phyloP scores from a whole-genome alignment of 1,140 invertebrate genomes.

The Trigoniulus corallinus region DNA sequence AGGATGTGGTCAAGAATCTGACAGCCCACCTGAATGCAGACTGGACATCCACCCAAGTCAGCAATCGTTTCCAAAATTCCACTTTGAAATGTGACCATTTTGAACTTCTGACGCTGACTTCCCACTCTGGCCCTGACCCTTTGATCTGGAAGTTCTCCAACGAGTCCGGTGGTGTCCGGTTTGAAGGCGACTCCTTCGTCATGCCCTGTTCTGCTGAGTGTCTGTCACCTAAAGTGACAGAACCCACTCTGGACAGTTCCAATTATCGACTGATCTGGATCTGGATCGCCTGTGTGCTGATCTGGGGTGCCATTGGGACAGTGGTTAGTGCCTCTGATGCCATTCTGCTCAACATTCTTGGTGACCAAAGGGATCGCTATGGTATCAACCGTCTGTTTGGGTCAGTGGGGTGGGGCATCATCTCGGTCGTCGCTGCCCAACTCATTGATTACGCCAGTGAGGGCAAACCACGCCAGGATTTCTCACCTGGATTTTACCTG shows the following conservation, averaged over 20 bases:
- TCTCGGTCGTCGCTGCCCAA: background rate
- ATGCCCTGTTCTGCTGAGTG: background rate
- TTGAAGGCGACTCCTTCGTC: background rate
- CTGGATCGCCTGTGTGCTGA: too few species aligned
- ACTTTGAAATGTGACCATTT: too few species aligned
- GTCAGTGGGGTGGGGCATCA: background rate
- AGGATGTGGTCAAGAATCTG: too few species aligned
- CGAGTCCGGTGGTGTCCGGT: too few species aligned
- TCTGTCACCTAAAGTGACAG: background rate
- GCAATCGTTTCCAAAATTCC: too few species aligned
- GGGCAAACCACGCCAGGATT: background rate
- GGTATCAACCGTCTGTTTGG: constrained; percentile 17
- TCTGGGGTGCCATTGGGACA: background rate
- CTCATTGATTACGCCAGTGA: background rate
- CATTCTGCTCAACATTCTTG: constrained; percentile 9
- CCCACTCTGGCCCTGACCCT: too few species aligned
- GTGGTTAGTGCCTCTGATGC: constrained; percentile 1
- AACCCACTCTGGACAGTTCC: background rate
- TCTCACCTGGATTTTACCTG: constrained; percentile 12
- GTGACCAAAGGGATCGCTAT: constrained; percentile 14
- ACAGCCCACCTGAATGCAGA: too few species aligned
- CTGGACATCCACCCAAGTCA: too few species aligned
- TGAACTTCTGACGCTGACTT: too few species aligned
- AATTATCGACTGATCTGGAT: too few species aligned
- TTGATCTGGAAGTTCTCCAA: too few species aligned